phyloP scores from a whole-genome alignment of 2,888 invertebrate species.

The Chaitophorus viminalis region DNA sequence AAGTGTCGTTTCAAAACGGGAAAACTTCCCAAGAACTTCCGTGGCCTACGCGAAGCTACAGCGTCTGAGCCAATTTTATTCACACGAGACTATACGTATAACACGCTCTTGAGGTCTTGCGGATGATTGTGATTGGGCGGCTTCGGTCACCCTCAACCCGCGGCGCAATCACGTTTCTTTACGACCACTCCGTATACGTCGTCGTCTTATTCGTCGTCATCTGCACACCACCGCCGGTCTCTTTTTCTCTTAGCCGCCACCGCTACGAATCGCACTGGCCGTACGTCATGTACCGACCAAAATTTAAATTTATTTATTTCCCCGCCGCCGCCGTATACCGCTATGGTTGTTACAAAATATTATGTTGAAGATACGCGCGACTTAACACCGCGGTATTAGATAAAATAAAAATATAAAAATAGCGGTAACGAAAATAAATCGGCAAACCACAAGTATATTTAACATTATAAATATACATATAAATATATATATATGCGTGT shows the following conservation, averaged over 20 bases:
- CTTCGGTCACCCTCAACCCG: neutral
- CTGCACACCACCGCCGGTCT: neutral
- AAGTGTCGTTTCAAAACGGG: too few relatives aligned
- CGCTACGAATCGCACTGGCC: neutral
- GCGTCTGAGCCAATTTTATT: slow-evolving; percentile 7
- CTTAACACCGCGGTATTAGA: neutral
- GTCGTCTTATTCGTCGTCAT: neutral
- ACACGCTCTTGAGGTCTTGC: neutral
- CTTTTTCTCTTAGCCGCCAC: neutral
- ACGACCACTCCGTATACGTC: slow-evolving; percentile 6
- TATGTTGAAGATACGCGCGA: neutral
- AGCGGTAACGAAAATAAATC: too few relatives aligned
- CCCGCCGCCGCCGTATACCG: neutral
- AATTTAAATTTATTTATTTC: neutral
- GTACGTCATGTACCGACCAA: neutral
- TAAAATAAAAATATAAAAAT: too few relatives aligned
- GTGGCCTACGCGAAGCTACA: neutral
- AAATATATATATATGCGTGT: too few relatives aligned
- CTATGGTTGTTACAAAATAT: neutral
- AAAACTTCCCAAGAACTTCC: neutral
- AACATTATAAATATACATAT: neutral
- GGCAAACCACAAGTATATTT: neutral
- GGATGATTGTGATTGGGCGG: slow-evolving; percentile 17
- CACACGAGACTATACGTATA: neutral
- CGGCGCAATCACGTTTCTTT: neutral